Conservation (phyloP, 2,113 vertebrate species). For the Columbina picui region DNA sequence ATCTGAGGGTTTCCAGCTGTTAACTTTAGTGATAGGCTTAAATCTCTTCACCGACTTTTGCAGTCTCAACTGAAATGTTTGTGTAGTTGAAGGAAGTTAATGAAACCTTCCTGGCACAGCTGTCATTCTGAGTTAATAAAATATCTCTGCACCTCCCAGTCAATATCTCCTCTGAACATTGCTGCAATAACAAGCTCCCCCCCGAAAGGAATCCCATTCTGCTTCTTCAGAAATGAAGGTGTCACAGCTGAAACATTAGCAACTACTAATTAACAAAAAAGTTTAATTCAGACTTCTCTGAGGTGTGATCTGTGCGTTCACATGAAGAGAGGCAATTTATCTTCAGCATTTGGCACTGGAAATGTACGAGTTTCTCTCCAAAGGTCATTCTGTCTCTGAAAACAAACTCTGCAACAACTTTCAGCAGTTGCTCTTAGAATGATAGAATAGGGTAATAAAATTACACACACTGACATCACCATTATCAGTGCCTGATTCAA, state of each 20-base stretch:
- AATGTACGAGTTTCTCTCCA: neutral
- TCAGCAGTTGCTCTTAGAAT: neutral
- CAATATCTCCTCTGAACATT: neutral
- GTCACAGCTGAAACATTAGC: neutral
- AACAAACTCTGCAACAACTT: neutral
- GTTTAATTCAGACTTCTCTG: neutral
- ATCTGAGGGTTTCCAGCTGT: neutral
- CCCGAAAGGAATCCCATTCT: neutral
- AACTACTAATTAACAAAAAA: neutral
- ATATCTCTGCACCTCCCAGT: neutral
- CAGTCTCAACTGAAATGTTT: neutral
- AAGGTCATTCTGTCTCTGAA: neutral
- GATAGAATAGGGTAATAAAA: neutral
- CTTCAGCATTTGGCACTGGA: neutral
- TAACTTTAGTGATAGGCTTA: neutral
- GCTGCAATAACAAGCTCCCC: neutral
- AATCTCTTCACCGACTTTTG: neutral
- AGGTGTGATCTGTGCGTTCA: neutral
- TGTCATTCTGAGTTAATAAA: neutral
- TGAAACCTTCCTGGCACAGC: neutral
- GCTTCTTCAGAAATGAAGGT: neutral
- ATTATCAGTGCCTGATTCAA: neutral
- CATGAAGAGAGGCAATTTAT: neutral
- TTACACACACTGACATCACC: neutral
- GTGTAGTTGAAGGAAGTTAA: neutral